These are phyloP conservation scores for rat (Rattus norvegicus) DNA, from an alignment of 2,113 vertebrate genomes.

Conservation along the genomic window DNA sequence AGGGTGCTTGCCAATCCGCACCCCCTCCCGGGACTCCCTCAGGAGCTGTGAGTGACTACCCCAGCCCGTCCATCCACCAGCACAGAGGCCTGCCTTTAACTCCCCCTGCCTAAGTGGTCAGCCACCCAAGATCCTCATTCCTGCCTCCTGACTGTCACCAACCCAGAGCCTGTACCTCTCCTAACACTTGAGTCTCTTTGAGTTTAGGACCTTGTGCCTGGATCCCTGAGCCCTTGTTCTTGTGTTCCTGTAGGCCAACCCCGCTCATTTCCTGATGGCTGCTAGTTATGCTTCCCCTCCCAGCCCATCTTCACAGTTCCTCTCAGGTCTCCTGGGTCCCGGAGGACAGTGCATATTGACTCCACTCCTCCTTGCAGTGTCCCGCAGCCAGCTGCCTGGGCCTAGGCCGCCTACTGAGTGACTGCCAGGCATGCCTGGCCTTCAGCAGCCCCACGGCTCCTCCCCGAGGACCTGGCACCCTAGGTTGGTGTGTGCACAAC, in stretches of 20 bases:
- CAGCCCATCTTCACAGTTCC: background rate
- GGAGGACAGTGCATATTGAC: background rate
- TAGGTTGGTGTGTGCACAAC: slow-evolving; percentile 97
- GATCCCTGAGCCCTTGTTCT: background rate
- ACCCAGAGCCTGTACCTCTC: background rate
- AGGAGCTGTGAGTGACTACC: slow-evolving; percentile 75
- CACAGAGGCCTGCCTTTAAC: background rate
- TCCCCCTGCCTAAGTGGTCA: background rate
- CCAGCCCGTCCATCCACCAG: background rate
- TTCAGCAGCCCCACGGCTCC: slow-evolving; percentile 89
- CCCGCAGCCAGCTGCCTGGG: slow-evolving; percentile 93
- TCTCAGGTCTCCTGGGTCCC: background rate
- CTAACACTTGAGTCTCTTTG: background rate
- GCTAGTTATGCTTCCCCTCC: background rate
- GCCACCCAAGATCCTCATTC: background rate
- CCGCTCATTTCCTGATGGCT: background rate
- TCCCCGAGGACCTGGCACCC: slow-evolving; percentile 89
- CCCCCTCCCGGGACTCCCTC: slow-evolving; percentile 84
- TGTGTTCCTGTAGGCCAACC: background rate
- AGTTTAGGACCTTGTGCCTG: background rate
- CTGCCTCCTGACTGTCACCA: background rate
- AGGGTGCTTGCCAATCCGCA: slow-evolving; percentile 92
- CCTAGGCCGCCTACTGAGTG: slow-evolving; percentile 91
- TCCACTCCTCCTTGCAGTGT: slow-evolving; percentile 85
- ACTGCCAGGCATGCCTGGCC: slow-evolving; percentile 94